Conservation (phyloP, 2,888 invertebrate genomes). For the Apomyelois bistriatella region DNA sequence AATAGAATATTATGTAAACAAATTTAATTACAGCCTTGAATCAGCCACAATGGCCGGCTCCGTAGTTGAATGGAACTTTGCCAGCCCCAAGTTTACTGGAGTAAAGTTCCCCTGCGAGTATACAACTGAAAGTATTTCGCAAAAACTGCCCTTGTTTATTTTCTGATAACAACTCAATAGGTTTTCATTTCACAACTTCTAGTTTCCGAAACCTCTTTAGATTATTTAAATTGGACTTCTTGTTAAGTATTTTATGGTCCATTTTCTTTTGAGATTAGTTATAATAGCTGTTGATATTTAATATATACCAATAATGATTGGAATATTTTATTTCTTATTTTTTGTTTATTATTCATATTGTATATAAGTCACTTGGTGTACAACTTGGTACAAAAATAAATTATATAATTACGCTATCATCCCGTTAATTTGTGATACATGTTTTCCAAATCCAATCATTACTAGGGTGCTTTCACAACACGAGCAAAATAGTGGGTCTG, state of each 20-base stretch:
- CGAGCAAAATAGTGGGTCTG: constrained; percentile 33
- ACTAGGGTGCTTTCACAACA: constrained; percentile 11
- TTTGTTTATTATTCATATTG: no score
- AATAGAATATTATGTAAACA: constrained; percentile 68
- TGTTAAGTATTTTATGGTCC: not conserved
- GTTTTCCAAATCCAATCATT: not conserved
- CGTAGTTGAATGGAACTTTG: constrained; percentile 65
- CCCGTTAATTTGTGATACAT: not conserved
- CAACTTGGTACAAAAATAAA: not conserved
- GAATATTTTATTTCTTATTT: no score
- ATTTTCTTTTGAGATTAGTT: no score
- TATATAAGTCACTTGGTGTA: no score
- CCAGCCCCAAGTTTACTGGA: constrained; percentile 61
- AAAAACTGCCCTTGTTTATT: constrained; percentile 44
- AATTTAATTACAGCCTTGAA: constrained; percentile 74
- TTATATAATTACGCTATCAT: no score
- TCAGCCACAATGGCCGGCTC: constrained; percentile 69
- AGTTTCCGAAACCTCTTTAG: constrained; percentile 5
- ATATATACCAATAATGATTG: no score
- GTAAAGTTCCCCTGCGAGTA: constrained; percentile 48
- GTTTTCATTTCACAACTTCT: constrained; percentile 3
- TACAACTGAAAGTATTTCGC: constrained; percentile 51
- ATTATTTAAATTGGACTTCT: constrained; percentile 4
- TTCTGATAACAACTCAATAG: constrained; percentile 36
- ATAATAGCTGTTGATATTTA: no score